Evolutionary conservation across 2,113 vertebrate genomes (phyloP).

Genomic region (Seriola rivoliana): DNA sequence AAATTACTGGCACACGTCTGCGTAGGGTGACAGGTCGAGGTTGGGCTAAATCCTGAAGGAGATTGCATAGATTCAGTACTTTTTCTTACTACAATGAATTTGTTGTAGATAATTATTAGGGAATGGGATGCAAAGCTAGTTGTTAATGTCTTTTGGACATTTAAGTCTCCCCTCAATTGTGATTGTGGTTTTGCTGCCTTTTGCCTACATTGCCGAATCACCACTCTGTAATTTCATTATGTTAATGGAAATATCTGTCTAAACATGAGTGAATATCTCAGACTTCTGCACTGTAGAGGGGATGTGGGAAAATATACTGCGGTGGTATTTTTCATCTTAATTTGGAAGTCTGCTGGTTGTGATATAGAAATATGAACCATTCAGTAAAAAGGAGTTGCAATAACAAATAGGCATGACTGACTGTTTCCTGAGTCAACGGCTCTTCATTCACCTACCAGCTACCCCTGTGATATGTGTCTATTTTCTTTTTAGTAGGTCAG

Average conservation of each 20-base stretch:
- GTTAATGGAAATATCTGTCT: slow-evolving; percentile 27
- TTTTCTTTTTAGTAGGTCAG: neutral
- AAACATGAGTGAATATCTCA: neutral
- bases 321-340: slow-evolving; percentile 23
- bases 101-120: neutral
- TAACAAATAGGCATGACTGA: slow-evolving; percentile 16
- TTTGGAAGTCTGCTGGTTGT: slow-evolving; percentile 35
- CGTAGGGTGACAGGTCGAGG: neutral
- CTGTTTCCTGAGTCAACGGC: slow-evolving; percentile 12
- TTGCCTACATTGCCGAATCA: neutral
- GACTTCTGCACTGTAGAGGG: slow-evolving; percentile 12
- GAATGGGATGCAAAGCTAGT: neutral
- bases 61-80: neutral
- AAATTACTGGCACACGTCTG: slow-evolving; percentile 4
- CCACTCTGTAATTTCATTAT: slow-evolving; percentile 35
- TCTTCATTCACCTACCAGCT: neutral
- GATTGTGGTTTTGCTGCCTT: neutral
- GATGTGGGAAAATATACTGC: slow-evolving; percentile 29
- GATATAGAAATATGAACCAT: slow-evolving; percentile 28
- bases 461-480: neutral
- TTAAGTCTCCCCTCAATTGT: neutral
- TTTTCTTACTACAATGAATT: neutral
- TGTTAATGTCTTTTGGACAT: neutral
- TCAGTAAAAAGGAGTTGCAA: slow-evolving; percentile 12
- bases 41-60: neutral